Percentiles rank a stretch among this genome's conserved stretches.
Conservation (phyloP, 2,113 vertebrate genomes). For the Thunnus maccoyii region DNA sequence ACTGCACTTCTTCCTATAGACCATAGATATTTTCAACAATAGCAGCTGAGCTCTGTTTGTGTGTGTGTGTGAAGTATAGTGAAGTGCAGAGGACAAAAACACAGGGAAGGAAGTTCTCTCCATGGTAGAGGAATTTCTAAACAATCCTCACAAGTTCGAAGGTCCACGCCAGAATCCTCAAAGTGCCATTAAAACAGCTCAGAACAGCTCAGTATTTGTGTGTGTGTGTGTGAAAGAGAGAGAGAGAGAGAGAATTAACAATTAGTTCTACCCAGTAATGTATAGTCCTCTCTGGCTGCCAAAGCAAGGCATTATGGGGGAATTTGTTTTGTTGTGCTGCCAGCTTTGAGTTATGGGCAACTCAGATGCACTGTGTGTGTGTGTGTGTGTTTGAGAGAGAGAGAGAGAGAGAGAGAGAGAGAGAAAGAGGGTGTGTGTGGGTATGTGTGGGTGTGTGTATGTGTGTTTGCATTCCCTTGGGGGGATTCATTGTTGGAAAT, state of each 20-base stretch:
- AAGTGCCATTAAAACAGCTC: slow-evolving; percentile 8
- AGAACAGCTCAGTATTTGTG: slow-evolving; percentile 10
- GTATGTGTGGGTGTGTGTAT: not conserved
- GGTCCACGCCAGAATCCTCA: not conserved
- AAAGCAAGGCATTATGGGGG: slow-evolving; percentile 24
- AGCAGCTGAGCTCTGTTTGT: not conserved
- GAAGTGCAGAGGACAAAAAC: slow-evolving; percentile 10
- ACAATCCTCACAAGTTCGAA: slow-evolving; percentile 15
- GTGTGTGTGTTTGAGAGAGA: not conserved
- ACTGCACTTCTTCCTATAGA: not conserved
- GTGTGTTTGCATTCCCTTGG: not conserved
- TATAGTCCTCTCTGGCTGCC: not conserved
- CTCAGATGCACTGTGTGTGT: not conserved
- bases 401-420: no score
- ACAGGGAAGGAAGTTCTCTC: slow-evolving; percentile 26
- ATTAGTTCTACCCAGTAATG: slow-evolving; percentile 23
- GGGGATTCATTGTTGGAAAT: not conserved
- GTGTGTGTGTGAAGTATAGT: slow-evolving; percentile 1
- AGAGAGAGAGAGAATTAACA: slow-evolving; percentile 3
- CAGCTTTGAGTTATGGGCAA: slow-evolving; percentile 33
- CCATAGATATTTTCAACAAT: slow-evolving; percentile 11
- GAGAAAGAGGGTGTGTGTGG: no score
- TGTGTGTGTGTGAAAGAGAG: not conserved
- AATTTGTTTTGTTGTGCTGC: slow-evolving; percentile 23
- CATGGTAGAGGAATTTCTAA: slow-evolving; percentile 27